These are phyloP conservation scores for Spizella passerina DNA, from an alignment of 2,797 vertebrate genomes.

Conservation along the genomic window DNA sequence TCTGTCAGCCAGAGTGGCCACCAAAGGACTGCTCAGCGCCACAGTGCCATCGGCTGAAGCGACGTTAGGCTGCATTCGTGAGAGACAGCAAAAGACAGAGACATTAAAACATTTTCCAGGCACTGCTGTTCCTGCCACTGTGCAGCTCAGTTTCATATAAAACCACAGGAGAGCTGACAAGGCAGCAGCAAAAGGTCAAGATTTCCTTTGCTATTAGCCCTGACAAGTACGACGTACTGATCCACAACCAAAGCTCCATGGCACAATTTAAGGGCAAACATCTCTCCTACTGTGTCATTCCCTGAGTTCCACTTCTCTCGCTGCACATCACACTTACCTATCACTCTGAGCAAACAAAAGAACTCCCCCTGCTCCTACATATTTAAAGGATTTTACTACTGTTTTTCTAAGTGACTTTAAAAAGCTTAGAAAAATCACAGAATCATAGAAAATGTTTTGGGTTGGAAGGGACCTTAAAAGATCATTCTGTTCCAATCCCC, in stretches of 20 bases:
- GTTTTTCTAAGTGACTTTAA: neutral
- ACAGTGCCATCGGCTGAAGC: constrained; percentile 64
- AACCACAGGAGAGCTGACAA: neutral
- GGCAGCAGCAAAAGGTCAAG: neutral
- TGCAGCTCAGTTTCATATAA: neutral
- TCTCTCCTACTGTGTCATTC: neutral
- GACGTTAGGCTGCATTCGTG: constrained; percentile 76
- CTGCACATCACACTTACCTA: neutral
- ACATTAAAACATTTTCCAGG: neutral
- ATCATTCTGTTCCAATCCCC: neutral
- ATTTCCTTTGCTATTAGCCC: neutral
- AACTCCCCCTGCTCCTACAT: neutral
- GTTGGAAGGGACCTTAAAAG: neutral
- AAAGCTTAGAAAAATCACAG: neutral
- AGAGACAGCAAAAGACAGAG: neutral
- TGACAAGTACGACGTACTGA: accelerated
- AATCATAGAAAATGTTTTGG: neutral
- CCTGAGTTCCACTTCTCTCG: neutral
- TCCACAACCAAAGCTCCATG: neutral
- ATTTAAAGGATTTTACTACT: neutral
- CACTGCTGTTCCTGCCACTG: neutral
- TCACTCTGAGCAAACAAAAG: neutral
- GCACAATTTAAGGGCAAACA: neutral
- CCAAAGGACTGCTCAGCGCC: constrained; percentile 56
- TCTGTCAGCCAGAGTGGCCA: constrained; percentile 69